These are phyloP conservation scores for Cantharis rufa DNA, from an alignment of 2,888 invertebrate species.

Conservation along the genomic window DNA sequence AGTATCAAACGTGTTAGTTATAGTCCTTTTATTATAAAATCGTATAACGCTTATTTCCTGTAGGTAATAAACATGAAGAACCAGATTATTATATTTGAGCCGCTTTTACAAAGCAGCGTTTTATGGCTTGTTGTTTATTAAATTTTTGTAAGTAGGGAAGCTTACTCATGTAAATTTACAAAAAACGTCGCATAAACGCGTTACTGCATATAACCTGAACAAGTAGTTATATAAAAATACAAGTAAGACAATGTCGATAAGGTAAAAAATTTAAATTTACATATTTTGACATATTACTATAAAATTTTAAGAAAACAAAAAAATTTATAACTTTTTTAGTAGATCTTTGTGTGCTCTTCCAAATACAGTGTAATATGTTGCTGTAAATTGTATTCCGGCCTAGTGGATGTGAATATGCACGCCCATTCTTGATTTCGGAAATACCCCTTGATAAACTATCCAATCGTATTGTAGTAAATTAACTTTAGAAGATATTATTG, in stretches of 20 bases:
- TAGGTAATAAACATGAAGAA: slow-evolving; percentile 22
- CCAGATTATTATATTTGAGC: slow-evolving; percentile 14
- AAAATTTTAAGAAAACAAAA: neutral
- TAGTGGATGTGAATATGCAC: neutral
- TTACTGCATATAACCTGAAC: slow-evolving; percentile 12
- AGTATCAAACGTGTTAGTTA: slow-evolving; percentile 8
- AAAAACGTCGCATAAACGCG: slow-evolving; percentile 5
- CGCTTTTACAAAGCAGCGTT: slow-evolving; percentile 10
- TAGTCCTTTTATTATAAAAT: slow-evolving; percentile 17
- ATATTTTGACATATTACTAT: neutral
- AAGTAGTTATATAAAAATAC: slow-evolving; percentile 16
- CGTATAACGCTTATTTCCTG: slow-evolving; percentile 17
- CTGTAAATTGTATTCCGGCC: neutral
- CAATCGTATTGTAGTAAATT: neutral
- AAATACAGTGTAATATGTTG: neutral
- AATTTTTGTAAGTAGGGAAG: slow-evolving; percentile 8
- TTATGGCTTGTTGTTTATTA: slow-evolving; percentile 21
- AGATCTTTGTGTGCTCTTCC: neutral
- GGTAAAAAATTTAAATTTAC: neutral
- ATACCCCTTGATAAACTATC: neutral
- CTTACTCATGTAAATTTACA: slow-evolving; percentile 16
- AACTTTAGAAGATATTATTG: neutral
- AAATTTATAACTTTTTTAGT: neutral
- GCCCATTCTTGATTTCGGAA: neutral
- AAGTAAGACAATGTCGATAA: neutral